These are phyloP conservation scores for Drusus annulatus DNA, from an alignment of 1,140 invertebrate species.

Conservation along the genomic window DNA sequence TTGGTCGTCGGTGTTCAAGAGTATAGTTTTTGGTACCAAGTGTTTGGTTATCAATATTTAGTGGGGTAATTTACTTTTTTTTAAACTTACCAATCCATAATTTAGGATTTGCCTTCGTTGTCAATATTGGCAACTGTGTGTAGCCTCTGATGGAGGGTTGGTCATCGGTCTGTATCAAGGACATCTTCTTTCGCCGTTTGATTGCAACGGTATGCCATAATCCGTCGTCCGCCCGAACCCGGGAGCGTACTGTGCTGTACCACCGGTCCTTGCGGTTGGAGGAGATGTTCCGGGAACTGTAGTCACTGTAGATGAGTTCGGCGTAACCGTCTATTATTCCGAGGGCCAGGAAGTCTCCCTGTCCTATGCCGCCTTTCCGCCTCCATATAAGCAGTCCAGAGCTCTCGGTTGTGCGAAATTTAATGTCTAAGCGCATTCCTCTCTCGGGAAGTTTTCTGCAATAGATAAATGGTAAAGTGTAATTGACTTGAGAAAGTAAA, in stretches of 20 bases:
- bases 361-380: conserved; percentile 68
- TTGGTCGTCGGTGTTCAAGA: too few relatives aligned
- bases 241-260: conserved; percentile 72
- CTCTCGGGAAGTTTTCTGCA: conserved; percentile 75
- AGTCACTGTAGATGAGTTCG: conserved; percentile 69
- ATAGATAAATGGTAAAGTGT: neutral
- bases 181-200: conserved; percentile 77
- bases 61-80: too few relatives aligned
- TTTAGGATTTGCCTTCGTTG: conserved; percentile 82
- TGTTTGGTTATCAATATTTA: too few relatives aligned
- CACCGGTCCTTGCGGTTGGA: conserved; percentile 65
- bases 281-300: conserved; percentile 65
- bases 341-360: conserved; percentile 69
- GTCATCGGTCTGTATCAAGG: conserved; percentile 80
- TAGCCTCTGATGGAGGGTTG: conserved; percentile 75
- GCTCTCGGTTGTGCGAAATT: conserved; percentile 77
- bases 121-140: conserved; percentile 76
- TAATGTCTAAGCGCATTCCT: conserved; percentile 81
- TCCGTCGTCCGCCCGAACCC: conserved; percentile 77
- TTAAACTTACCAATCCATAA: conserved; percentile 80
- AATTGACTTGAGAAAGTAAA: neutral
- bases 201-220: conserved; percentile 81
- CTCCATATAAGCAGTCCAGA: conserved; percentile 81
- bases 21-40: too few relatives aligned
- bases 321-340: conserved; percentile 67